Evolutionary conservation across 2,797 vertebrate species (phyloP).

Genomic region (Gymnothorax reevesii): DNA sequence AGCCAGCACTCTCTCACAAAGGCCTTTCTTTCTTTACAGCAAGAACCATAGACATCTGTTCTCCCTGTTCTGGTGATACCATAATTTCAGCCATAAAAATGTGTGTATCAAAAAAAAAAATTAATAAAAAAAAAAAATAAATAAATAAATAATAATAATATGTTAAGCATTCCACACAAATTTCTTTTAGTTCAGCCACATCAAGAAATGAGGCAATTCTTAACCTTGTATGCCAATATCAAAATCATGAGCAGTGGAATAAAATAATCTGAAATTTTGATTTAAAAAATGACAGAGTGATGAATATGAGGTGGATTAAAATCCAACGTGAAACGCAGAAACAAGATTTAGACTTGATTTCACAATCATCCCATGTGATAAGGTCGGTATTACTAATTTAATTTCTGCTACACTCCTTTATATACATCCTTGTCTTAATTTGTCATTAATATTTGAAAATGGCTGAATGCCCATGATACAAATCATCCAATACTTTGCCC

Average conservation of each 20-base stretch:
- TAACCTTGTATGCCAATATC: not conserved
- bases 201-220: not conserved
- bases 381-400: conserved; percentile 57
- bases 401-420: conserved; percentile 24
- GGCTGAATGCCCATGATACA: not conserved
- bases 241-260: conserved; percentile 35
- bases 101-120: not conserved
- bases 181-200: not conserved
- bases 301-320: conserved; percentile 63
- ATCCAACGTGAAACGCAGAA: conserved; percentile 52
- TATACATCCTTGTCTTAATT: not conserved
- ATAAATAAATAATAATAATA: not conserved
- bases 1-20: conserved; percentile 12
- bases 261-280: conserved; percentile 49
- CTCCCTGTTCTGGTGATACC: conserved; percentile 9
- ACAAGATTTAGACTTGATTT: conserved; percentile 47
- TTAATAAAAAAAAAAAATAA: too few species aligned
- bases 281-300: conserved; percentile 55
- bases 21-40: not conserved
- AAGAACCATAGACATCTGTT: not conserved
- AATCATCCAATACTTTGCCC: not conserved
- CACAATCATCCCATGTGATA: conserved; percentile 47
- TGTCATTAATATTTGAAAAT: conserved; percentile 16
- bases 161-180: not conserved
- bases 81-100: not conserved